phyloP scores from a whole-genome alignment of 2,888 invertebrate species.

The Litoditis marina region DNA sequence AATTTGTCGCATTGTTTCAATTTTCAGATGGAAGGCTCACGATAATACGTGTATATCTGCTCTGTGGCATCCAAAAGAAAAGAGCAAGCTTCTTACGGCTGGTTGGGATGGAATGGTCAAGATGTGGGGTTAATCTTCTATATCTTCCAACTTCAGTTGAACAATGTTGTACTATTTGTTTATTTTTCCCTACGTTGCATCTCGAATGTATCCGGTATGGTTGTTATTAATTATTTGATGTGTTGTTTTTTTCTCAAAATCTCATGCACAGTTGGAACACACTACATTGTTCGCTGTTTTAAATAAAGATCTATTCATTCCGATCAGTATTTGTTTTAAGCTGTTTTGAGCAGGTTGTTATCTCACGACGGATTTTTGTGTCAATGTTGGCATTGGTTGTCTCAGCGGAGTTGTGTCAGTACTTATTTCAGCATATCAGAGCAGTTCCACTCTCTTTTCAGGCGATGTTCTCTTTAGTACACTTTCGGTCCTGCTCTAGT shows the following conservation, averaged over 20 bases:
- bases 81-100: conserved; percentile 91
- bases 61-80: conserved; percentile 95
- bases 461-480: not conserved
- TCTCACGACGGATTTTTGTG: no score
- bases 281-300: no score
- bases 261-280: no score
- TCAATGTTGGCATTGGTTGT: not conserved
- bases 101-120: conserved; percentile 99
- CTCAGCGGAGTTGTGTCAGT: no score
- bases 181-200: not conserved
- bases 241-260: no score
- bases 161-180: not conserved
- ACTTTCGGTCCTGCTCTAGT: no score
- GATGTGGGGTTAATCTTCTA: conserved; percentile 81
- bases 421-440: no score
- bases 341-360: no score
- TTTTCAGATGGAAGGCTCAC: conserved; percentile 87
- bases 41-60: conserved; percentile 89
- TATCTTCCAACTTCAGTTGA: not conserved
- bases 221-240: conserved; percentile 5
- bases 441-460: not conserved
- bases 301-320: no score
- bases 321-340: no score
- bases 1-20: no score
- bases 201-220: not conserved